Base-by-base conservation (phyloP, 1,140 invertebrate species). In the Scylla paramamosain region DNA sequence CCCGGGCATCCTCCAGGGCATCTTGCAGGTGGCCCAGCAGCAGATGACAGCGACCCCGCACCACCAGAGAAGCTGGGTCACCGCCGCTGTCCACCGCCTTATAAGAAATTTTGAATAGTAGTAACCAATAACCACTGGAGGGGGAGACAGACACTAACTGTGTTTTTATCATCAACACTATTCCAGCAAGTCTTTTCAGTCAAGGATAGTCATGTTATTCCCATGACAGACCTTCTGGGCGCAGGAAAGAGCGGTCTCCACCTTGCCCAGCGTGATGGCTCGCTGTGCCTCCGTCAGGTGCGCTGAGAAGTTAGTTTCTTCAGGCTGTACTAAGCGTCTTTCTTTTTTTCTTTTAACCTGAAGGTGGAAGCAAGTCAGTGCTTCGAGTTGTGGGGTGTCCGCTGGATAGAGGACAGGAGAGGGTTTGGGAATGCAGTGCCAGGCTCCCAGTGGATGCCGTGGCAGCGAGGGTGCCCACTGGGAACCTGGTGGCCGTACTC, bases 31-130 rank as follows among this genome's bases (percentile, higher is more conserved):
- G 98, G 10, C 99, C 99, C 14, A 99, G 97, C 67, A 99, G 97
- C n/a, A 99, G 97, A 96, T 99, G 98, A 97, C 99, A 99, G 97
- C 98, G 98, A 96, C 99, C 99, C 94, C 99, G 97, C 2, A 98
- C 98, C 25, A 99, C 98, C 48, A 99, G 97, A 14, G 98, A 98
- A 95, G 98, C 98, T 96, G 98, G 98, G 96, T 99, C 98, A 16
- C 98, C 98, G 96, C 98, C 98, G 90, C 99, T 97, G 96, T 99
- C 98, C 92, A 99, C 97, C 10, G 98, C 99, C 98, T 99, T 97
- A 7, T 10, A 92, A 48, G 32, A 29, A 39, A 92, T 28, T 6
- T 20, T 4, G 12, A 14, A 20, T 45, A 92, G 67, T 29, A 31
- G 31, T 14, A 39, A 92, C 28, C 20, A 92, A 46, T 31, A 28